Base-by-base conservation (phyloP, 92 coral and sea anemone genomes). In the Pocillopora grandis region DNA sequence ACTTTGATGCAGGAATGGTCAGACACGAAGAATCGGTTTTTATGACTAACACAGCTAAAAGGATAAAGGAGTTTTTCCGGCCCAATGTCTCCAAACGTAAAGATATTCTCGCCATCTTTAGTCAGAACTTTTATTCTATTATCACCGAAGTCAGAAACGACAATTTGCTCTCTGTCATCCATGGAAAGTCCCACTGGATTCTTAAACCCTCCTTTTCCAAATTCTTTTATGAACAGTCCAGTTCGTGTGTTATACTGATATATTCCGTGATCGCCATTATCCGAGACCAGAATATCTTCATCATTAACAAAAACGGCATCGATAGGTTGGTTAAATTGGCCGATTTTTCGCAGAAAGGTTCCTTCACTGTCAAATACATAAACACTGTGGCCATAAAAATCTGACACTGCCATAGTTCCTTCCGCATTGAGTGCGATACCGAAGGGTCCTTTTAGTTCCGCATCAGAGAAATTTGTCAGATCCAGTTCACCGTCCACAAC, bases 71-170 rank as follows among this genome's bases (percentile, higher is more conserved):
- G 20, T 33, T 33, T 68, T 5, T 68, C 52, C 27, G 72, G 72
- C 48, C 72, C 72, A 10, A 17, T 68, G 72, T 68, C 72, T 68
- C 72, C 72, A 68, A 68, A 68, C 31, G 37, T 68, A 49, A 10
- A 31, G 8, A 35, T 33, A 35, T 37, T 68, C 20, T 2, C 72
- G 12, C 72, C 72, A 1, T 68, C 2, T 7, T 33, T 37, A 12
- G 72, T 13, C 4, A 68, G 5, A 9, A 68, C 72, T 19, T 68
- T 55, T 68, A 68, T 68, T 49, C 72, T 68, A 68, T 14, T 8
- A 68, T 33, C 15, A 9, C 0, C 1, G 1, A 0, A 35, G 19
- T 68, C 72, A 18, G 48, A 31, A 31, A 68, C 48, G 37, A 68
- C 55, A 68, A 68, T 68, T 37, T 49, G 72, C 48, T 33, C 48